Conservation (phyloP, 2,113 vertebrate genomes). For the Rhea americana region DNA sequence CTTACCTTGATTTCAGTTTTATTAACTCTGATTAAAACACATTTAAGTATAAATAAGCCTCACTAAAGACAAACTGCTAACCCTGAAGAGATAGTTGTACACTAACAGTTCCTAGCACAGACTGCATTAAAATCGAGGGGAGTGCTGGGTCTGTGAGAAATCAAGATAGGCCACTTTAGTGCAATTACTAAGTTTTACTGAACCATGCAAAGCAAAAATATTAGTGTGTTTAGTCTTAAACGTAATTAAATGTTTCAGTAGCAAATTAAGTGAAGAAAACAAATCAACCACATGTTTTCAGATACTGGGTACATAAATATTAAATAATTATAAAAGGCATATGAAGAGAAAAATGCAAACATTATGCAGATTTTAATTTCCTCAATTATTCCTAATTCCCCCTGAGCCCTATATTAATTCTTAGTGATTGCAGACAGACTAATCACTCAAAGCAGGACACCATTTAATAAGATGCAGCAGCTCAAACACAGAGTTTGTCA, state of each 20-base stretch:
- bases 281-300: constrained; percentile 71
- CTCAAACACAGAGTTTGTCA: neutral
- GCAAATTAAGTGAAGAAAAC: constrained; percentile 75
- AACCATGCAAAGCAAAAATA: constrained; percentile 62
- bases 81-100: neutral
- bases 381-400: constrained; percentile 67
- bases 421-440: constrained; percentile 53
- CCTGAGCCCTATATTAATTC: constrained; percentile 57
- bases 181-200: constrained; percentile 50
- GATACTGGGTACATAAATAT: constrained; percentile 69
- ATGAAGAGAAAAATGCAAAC: constrained; percentile 69
- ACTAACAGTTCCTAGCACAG: neutral
- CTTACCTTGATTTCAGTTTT: constrained; percentile 64
- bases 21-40: constrained; percentile 58
- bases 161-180: constrained; percentile 1
- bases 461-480: constrained; percentile 52
- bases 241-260: constrained; percentile 74
- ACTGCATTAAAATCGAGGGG: neutral
- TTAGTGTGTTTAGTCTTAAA: constrained; percentile 53
- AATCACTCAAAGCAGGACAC: constrained; percentile 64
- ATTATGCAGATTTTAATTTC: constrained; percentile 66
- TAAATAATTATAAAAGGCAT: constrained; percentile 55
- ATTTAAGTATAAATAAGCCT: constrained; percentile 46
- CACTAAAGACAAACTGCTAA: constrained; percentile 25
- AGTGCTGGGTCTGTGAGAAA: neutral